Evolutionary conservation across 2,797 vertebrate genomes (phyloP).

Genomic region (Podarcis siculus): DNA sequence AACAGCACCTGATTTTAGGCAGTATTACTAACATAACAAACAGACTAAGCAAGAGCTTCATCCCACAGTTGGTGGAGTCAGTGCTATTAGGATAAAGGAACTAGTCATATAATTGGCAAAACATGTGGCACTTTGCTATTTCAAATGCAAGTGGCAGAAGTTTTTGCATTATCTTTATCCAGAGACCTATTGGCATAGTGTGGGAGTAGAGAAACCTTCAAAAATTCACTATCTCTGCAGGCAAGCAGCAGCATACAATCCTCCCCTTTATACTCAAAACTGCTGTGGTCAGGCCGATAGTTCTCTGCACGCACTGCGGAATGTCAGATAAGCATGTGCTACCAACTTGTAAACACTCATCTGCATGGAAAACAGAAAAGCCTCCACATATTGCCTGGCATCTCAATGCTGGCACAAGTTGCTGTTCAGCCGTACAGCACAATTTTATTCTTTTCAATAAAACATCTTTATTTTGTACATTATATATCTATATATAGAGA

Average conservation of each 20-base stretch:
- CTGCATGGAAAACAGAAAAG: neutral
- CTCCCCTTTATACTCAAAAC: slow-evolving; percentile 8
- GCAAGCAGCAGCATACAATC: neutral
- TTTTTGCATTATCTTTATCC: neutral
- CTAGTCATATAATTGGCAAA: neutral
- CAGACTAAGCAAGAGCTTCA: neutral
- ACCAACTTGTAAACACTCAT: slow-evolving; percentile 41
- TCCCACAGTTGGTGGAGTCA: neutral
- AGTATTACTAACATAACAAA: slow-evolving; percentile 12
- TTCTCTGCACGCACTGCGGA: slow-evolving; percentile 40
- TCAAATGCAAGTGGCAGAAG: neutral
- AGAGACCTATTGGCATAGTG: neutral
- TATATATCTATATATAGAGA: slow-evolving; percentile 66
- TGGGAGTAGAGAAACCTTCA: too few species aligned
- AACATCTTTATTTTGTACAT: slow-evolving; percentile 85
- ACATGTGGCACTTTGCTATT: neutral
- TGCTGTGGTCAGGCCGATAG: slow-evolving; percentile 59
- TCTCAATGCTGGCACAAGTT: neutral
- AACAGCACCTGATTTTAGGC: neutral
- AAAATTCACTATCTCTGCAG: neutral
- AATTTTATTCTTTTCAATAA: slow-evolving; percentile 69
- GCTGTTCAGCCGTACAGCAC: slow-evolving; percentile 31
- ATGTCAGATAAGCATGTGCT: slow-evolving; percentile 52
- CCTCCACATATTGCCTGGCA: neutral
- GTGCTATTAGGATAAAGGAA: neutral